These are phyloP conservation scores for Pheosia gnoma DNA, from an alignment of 2,888 invertebrate species.

Conservation along the genomic window DNA sequence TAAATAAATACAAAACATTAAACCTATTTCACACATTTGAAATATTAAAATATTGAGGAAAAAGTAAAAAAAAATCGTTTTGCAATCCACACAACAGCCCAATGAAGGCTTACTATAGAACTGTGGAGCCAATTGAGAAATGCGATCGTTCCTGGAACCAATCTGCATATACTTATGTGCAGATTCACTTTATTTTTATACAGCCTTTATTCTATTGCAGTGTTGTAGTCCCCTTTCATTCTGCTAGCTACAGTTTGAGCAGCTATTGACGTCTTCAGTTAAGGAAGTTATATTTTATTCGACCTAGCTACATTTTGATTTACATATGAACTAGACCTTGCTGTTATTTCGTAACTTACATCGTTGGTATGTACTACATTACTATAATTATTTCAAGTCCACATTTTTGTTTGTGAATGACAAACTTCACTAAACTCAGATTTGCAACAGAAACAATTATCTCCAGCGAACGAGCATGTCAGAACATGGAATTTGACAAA, in stretches of 20 bases:
- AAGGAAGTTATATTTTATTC: too few relatives aligned
- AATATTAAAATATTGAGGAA: background rate
- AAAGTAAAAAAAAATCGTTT: background rate
- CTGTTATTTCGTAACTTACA: too few relatives aligned
- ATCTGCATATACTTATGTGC: constrained; percentile 49
- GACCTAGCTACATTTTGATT: too few relatives aligned
- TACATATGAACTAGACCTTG: too few relatives aligned
- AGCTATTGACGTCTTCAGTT: too few relatives aligned
- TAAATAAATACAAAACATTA: too few relatives aligned
- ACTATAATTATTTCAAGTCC: too few relatives aligned
- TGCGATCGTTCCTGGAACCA: constrained; percentile 49
- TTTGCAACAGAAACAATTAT: constrained; percentile 15
- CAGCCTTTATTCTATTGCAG: constrained; percentile 29
- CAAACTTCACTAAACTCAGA: background rate
- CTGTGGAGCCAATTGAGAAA: constrained; percentile 59
- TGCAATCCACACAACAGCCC: constrained; percentile 5
- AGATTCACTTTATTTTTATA: constrained; percentile 43
- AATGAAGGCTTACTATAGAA: constrained; percentile 22
- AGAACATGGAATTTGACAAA: constrained; percentile 24
- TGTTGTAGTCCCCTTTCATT: constrained; percentile 8
- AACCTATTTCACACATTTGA: too few relatives aligned
- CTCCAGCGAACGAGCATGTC: constrained; percentile 21
- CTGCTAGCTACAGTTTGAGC: too few relatives aligned
- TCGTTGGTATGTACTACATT: too few relatives aligned
- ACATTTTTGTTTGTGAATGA: too few relatives aligned